Conservation (phyloP, 2,113 vertebrate species). For the Ptilorrhoa leucosticta region DNA sequence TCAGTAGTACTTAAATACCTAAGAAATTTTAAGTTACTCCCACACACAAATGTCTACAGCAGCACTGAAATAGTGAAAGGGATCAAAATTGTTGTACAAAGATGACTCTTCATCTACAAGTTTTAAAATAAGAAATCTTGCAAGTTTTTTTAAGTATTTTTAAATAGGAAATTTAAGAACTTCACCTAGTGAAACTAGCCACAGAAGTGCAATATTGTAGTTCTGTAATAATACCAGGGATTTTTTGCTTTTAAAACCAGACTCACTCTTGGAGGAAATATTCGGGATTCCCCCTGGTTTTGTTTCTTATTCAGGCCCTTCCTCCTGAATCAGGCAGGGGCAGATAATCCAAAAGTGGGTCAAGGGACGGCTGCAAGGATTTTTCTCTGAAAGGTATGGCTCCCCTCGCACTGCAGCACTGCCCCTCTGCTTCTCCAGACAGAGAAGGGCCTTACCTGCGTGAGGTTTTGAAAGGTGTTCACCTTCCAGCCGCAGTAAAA, state of each 20-base stretch:
- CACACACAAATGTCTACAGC: not conserved
- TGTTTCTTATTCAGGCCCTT: not conserved
- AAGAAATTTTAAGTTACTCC: not conserved
- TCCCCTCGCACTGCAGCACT: not conserved
- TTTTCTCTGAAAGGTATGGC: not conserved
- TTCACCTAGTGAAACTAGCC: not conserved
- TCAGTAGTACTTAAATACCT: not conserved
- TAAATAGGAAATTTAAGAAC: not conserved
- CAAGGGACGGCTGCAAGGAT: not conserved
- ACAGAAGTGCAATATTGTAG: not conserved
- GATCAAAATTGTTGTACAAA: not conserved
- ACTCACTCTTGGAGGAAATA: not conserved
- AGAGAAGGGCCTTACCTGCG: not conserved
- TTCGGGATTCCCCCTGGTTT: fast-evolving
- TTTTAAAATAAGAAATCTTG: not conserved
- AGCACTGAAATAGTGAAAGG: not conserved
- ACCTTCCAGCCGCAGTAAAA: not conserved
- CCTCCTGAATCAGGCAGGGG: not conserved
- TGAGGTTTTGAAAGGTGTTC: not conserved
- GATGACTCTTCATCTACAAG: not conserved
- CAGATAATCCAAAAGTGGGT: not conserved
- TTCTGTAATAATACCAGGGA: not conserved
- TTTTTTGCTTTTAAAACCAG: not conserved
- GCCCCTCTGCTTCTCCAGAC: not conserved
- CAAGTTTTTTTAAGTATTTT: not conserved